A percentile compares a stretch with the other conserved stretches of the same genome.
phyloP scores from a whole-genome alignment of 2,888 invertebrate species.

The Lapara coniferarum region DNA sequence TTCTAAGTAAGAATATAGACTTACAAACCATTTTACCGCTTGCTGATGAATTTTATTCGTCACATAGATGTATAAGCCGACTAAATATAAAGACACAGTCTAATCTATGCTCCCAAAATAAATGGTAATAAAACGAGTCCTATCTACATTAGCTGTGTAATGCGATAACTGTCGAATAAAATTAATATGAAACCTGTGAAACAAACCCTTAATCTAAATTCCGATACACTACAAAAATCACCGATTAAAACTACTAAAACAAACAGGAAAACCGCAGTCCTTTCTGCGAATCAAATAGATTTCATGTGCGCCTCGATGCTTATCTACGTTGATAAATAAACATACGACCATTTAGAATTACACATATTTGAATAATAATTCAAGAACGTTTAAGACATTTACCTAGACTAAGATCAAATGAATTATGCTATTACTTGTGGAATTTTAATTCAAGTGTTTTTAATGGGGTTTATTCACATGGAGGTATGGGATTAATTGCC shows the following conservation, averaged over 20 bases:
- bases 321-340: constrained; percentile 37
- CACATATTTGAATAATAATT: constrained; percentile 37
- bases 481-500: background rate
- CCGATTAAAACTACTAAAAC: background rate
- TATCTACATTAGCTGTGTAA: too few species aligned
- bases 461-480: constrained; percentile 10
- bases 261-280: background rate
- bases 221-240: background rate
- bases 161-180: too few species aligned
- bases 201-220: too few species aligned
- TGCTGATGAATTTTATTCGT: too few species aligned
- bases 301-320: constrained; percentile 30
- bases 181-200: too few species aligned
- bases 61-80: too few species aligned
- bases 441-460: constrained; percentile 19
- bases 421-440: constrained; percentile 20
- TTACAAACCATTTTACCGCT: background rate
- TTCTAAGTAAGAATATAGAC: background rate
- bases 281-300: constrained; percentile 15
- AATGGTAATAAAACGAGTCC: too few species aligned
- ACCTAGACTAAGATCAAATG: constrained; percentile 20
- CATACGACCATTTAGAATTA: constrained; percentile 37
- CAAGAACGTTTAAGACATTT: constrained; percentile 23
- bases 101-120: too few species aligned
- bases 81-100: too few species aligned